phyloP scores from a whole-genome alignment of 2,113 vertebrate species.

The Peromyscus maniculatus region DNA sequence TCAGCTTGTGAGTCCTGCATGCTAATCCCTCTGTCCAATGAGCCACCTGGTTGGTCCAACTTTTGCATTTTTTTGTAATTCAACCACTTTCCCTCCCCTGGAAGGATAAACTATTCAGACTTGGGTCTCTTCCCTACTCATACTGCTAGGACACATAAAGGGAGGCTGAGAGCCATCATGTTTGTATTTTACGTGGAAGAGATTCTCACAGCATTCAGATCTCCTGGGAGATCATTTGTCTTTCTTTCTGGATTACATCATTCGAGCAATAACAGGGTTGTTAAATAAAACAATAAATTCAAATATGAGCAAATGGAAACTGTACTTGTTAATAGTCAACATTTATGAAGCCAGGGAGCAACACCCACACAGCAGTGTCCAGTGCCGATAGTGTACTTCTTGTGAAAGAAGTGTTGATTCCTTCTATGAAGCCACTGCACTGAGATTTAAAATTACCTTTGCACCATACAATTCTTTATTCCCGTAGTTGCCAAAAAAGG shows the following conservation, averaged over 20 bases:
- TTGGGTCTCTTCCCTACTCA: not conserved
- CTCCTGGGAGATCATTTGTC: not conserved
- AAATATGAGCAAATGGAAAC: not conserved
- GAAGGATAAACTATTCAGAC: not conserved
- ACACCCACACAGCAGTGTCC: not conserved
- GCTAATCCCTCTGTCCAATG: too few relatives aligned
- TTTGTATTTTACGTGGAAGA: not conserved
- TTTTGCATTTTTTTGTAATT: not conserved
- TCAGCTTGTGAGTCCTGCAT: not conserved
- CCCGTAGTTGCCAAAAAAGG: slow-evolving; percentile 29
- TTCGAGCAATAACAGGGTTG: not conserved
- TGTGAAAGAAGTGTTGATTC: not conserved
- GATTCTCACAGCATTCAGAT: not conserved
- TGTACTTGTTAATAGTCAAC: not conserved
- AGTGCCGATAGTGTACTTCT: not conserved
- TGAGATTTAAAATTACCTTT: slow-evolving; percentile 56
- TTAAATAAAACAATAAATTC: slow-evolving; percentile 18
- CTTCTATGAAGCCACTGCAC: not conserved
- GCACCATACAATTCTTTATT: not conserved
- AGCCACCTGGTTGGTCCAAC: not conserved
- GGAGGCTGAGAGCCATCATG: not conserved
- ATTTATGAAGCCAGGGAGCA: not conserved
- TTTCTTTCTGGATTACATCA: slow-evolving; percentile 1
- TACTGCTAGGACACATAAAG: not conserved
- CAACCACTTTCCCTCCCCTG: not conserved